Percentiles rank a stretch among this genome's conserved stretches.
phyloP scores from a whole-genome alignment of 2,888 invertebrate species.

The Erpobdella octoculata region DNA sequence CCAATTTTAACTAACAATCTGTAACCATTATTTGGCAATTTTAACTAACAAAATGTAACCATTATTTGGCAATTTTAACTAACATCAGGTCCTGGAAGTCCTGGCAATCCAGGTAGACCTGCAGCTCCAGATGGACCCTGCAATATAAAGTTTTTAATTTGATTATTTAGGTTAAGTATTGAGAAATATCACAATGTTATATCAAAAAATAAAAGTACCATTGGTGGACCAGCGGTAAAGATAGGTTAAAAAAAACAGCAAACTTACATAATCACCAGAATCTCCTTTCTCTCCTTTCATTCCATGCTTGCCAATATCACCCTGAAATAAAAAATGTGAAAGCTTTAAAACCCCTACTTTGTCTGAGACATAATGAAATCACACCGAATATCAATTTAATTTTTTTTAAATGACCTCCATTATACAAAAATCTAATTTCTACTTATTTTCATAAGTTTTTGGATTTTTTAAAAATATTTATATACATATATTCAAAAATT shows the following conservation, averaged over 20 bases:
- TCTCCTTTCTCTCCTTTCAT: slow-evolving; percentile 57
- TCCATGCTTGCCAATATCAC: slow-evolving; percentile 76
- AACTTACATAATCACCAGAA: slow-evolving; percentile 50
- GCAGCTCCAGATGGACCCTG: slow-evolving; percentile 50
- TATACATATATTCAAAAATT: background rate
- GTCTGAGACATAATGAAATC: background rate
- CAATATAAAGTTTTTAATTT: slow-evolving; percentile 7
- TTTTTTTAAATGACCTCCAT: no score
- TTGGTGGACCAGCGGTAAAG: background rate
- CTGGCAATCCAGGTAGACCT: slow-evolving; percentile 33
- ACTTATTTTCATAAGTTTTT: no score
- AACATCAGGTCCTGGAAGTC: slow-evolving; percentile 33
- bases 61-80: slow-evolving; percentile 13
- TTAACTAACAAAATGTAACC: background rate
- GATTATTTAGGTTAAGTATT: background rate
- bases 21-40: background rate
- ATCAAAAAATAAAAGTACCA: background rate
- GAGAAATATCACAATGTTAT: background rate
- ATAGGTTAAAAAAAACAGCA: background rate
- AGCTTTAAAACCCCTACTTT: background rate
- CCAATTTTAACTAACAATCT: slow-evolving; percentile 28
- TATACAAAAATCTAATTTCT: no score
- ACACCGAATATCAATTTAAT: background rate
- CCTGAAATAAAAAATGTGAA: no score
- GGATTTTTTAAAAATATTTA: background rate